Evolutionary conservation across 1,140 invertebrate genomes (phyloP), one percentile per base, ranked within the genome.

Genomic region (Drosophila gunungcola): DNA sequence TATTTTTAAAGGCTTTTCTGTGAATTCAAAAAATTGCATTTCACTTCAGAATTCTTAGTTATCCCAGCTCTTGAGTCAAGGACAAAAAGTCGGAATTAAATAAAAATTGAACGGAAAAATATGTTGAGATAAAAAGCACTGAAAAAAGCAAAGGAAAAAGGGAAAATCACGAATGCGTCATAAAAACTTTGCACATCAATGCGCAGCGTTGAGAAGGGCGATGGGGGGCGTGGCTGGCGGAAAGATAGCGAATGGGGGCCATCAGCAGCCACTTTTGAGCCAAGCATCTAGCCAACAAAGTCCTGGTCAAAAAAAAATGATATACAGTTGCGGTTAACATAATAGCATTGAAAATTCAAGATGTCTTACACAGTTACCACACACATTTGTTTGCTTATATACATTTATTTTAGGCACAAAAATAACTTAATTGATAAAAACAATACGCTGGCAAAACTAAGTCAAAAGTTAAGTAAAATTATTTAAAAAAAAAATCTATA

Each of bases 181-280:
- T 86, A 86, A 86, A 86, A 86, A 86, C 82, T 81, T 82, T 82
- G 75, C 78, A 82, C 82, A 78, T 85, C 82, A 81, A 84, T 80
- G 79, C 63, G 46, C 57, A 54, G 65, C 63, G 46, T 38, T 72
- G 57, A 48, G 52, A 57, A 48, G 39, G 51, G 56, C 16, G 27
- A 29, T 2, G 12, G 43, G 43, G 57, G 43, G 57, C 45, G 52
- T 53, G 43, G 53, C 48, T n/a, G 43, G 41, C 42, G 42, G 65
- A 85, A 70, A 80, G 62, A 65, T 64, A 86, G 70, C 76, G 72
- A 32, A 64, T 34, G 38, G 52, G 45, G 65, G 65, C 67, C 81
- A 83, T 58, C 57, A 81, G 61, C 75, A 67, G 76, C 68, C 69
- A 81, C 76, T 84, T 73, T 83, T 39, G 49, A 49, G 53, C 43